A percentile compares a stretch with the other conserved stretches of the same genome.
Conservation (phyloP, 2,888 invertebrate species). For the Acanthoscelides obtectus region DNA sequence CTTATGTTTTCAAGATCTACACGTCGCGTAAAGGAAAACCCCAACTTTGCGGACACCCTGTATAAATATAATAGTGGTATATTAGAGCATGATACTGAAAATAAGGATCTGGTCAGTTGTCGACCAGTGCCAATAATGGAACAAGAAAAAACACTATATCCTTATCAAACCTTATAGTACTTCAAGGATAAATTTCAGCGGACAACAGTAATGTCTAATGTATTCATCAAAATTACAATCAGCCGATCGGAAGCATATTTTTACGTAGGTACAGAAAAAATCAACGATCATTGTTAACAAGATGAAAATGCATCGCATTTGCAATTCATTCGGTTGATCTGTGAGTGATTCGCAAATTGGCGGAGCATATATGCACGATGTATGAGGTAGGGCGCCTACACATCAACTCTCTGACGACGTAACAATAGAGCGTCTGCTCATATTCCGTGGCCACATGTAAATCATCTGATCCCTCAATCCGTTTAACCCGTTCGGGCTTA, state of each 20-base stretch:
- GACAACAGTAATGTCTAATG: no score
- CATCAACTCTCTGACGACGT: background rate
- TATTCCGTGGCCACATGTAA: background rate
- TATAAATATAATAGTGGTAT: no score
- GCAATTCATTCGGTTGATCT: background rate
- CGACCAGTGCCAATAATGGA: no score
- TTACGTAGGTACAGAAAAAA: background rate
- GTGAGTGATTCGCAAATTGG: background rate
- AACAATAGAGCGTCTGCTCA: background rate
- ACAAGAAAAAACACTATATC: no score
- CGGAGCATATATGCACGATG: background rate
- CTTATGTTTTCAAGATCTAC: no score
- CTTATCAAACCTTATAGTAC: no score
- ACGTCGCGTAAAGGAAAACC: no score
- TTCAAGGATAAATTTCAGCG: no score
- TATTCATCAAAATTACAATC: background rate
- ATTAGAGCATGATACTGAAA: no score
- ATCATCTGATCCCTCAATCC: background rate
- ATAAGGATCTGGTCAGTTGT: no score
- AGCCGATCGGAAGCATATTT: background rate
- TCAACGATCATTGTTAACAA: background rate
- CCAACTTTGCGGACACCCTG: no score
- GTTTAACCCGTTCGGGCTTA: background rate
- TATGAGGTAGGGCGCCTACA: background rate
- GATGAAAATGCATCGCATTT: background rate